Conservation (phyloP, 2,888 invertebrate genomes). For the Tetragonisca angustula region DNA sequence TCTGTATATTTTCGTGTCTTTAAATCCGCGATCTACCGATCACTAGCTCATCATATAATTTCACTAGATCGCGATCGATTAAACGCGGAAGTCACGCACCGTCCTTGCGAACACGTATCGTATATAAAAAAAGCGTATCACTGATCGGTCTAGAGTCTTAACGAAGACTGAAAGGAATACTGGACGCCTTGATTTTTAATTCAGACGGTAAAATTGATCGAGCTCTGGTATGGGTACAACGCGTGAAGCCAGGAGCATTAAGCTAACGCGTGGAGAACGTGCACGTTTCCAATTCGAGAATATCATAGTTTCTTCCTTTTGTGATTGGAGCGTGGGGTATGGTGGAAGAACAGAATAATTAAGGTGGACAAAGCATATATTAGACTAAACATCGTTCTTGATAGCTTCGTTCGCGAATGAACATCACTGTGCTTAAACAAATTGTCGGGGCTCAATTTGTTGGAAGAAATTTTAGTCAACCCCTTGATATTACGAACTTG, state of each 20-base stretch:
- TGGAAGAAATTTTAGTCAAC: too few relatives aligned
- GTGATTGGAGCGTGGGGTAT: background rate
- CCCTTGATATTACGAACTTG: too few relatives aligned
- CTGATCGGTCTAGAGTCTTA: slow-evolving; percentile 14
- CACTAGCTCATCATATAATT: background rate
- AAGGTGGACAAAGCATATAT: background rate
- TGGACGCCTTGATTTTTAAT: slow-evolving; percentile 40
- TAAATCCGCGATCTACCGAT: too few relatives aligned
- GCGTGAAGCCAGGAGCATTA: background rate
- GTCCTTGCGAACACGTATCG: background rate
- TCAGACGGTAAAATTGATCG: slow-evolving; percentile 34
- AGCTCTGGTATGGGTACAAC: background rate
- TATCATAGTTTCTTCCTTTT: background rate
- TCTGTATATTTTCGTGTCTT: too few relatives aligned
- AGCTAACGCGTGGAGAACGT: background rate
- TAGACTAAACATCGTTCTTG: background rate
- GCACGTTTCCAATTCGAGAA: slow-evolving; percentile 10
- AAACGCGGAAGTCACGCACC: background rate
- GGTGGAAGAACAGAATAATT: slow-evolving; percentile 24
- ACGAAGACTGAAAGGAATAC: slow-evolving; percentile 29
- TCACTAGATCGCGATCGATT: background rate
- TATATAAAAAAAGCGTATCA: background rate
- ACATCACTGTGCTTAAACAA: background rate
- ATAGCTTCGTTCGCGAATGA: background rate
- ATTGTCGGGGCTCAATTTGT: background rate